Evolutionary conservation across 2,888 invertebrate species (phyloP), one percentile per base, ranked within the genome.

Genomic region (Agriopis aurantiaria): DNA sequence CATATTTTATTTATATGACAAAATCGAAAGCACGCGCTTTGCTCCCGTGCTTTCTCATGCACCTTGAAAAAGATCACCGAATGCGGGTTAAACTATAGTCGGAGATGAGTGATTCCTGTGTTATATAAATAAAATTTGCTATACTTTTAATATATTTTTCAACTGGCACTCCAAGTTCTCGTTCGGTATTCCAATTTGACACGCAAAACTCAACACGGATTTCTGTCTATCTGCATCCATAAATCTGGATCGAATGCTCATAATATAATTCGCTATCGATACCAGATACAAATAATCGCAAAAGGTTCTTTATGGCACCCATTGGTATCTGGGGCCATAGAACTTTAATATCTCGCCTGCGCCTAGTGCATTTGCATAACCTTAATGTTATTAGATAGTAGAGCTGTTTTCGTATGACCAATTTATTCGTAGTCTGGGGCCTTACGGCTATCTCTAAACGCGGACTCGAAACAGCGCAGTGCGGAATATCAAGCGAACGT

Each of bases 231-330:
- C 65, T 69, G 46, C 14, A 23, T 23, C 56, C 56, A 65, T 69
- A 65, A 69, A 65, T 69, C 61, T 62, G 57, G 48, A 65, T 65
- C 48, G 69, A 69, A 65, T 69, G 65, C 65, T 61, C 41, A 46
- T 62, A 69, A 69, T 62, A 65, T 62, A 69, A 69, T 69, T 65
- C 65, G 61, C 52, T 51, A 69, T 69, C 60, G 65, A 69, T 69
- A 69, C 52, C 23, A 52, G 69, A 62, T 65, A 69, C 69, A 69
- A 69, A 69, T 69, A 69, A 69, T 69, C 65, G 60, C 65, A 65
- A 61, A 69, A 65, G 41, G 51, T 53, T 62, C 55, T 69, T 65
- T 69, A 65, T 65, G 52, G 65, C 52, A 65, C 46, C 65, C 61
- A 65, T 48, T 58, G 59, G 48, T 52, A 41, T 64, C 64, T 56